phyloP scores from a whole-genome alignment of 2,888 invertebrate genomes.

The Siphlonurus alternatus region DNA sequence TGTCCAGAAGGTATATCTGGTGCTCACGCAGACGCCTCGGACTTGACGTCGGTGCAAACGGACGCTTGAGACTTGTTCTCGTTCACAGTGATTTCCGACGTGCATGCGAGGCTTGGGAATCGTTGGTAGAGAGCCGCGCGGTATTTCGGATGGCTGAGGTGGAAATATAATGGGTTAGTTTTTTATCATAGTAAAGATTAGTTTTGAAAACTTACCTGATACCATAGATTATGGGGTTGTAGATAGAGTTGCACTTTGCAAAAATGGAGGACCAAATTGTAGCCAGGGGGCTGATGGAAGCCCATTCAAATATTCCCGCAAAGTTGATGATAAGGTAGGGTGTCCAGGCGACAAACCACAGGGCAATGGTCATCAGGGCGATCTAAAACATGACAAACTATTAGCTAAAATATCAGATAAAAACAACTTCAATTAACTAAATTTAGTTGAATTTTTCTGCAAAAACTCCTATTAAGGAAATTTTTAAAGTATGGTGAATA shows the following conservation, averaged over 20 bases:
- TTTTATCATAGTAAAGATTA: too few species aligned
- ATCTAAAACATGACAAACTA: too few species aligned
- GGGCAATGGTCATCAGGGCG: constrained; percentile 72
- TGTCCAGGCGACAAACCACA: constrained; percentile 90
- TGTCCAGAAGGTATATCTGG: not conserved
- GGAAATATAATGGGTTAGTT: not conserved
- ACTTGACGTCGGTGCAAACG: constrained; percentile 27
- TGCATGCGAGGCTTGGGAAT: constrained; percentile 63
- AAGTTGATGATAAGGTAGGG: constrained; percentile 73
- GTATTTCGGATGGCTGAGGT: constrained; percentile 57
- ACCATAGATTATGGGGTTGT: constrained; percentile 82
- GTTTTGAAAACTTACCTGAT: constrained; percentile 63
- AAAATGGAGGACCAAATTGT: constrained; percentile 84
- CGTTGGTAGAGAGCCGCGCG: constrained; percentile 54
- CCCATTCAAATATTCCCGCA: constrained; percentile 58
- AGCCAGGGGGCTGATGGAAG: constrained; percentile 56
- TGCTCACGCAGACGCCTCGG: constrained; percentile 16
- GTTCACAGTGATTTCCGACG: constrained; percentile 21
- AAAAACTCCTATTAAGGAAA: too few species aligned
- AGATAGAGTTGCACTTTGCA: constrained; percentile 80
- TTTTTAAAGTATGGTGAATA: too few species aligned
- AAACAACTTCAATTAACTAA: constrained; percentile 6
- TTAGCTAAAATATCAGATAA: constrained; percentile 6
- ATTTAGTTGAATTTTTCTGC: too few species aligned
- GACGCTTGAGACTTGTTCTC: constrained; percentile 24